Conservation (phyloP, 2,888 invertebrate species). For the Melinopterus prodromus region DNA sequence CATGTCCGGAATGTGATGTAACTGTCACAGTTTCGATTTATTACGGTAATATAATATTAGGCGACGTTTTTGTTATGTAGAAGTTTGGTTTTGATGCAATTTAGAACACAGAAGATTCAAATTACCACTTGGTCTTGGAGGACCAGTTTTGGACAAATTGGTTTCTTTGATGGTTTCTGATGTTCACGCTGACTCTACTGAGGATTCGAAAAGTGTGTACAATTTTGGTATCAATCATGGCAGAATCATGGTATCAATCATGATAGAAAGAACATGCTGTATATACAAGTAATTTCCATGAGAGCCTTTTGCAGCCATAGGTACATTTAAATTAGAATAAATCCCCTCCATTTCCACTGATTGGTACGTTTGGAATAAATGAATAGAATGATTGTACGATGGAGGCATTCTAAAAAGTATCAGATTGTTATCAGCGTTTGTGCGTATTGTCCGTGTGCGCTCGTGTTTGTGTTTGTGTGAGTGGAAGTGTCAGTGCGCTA, state of each 20-base stretch:
- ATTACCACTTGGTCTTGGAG: too few relatives aligned
- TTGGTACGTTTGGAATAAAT: slow-evolving; percentile 45
- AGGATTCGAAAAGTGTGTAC: too few relatives aligned
- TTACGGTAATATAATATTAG: neutral
- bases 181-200: too few relatives aligned
- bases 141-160: too few relatives aligned
- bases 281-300: neutral
- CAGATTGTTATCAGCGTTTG: slow-evolving; percentile 20
- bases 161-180: too few relatives aligned
- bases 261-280: neutral
- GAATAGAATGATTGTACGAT: slow-evolving; percentile 46
- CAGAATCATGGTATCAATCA: too few relatives aligned
- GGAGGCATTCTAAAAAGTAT: slow-evolving; percentile 39
- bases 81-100: too few relatives aligned
- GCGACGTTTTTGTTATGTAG: neutral
- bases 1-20: neutral
- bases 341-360: slow-evolving; percentile 33
- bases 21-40: neutral
- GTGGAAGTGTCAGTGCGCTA: slow-evolving; percentile 10
- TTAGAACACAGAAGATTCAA: too few relatives aligned
- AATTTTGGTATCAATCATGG: too few relatives aligned
- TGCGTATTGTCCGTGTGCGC: slow-evolving; percentile 36
- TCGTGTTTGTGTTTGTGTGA: slow-evolving; percentile 38
- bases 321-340: neutral
- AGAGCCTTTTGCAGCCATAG: neutral